These are phyloP conservation scores for Lithophane leautieri DNA, from an alignment of 2,888 invertebrate species.

Conservation along the genomic window DNA sequence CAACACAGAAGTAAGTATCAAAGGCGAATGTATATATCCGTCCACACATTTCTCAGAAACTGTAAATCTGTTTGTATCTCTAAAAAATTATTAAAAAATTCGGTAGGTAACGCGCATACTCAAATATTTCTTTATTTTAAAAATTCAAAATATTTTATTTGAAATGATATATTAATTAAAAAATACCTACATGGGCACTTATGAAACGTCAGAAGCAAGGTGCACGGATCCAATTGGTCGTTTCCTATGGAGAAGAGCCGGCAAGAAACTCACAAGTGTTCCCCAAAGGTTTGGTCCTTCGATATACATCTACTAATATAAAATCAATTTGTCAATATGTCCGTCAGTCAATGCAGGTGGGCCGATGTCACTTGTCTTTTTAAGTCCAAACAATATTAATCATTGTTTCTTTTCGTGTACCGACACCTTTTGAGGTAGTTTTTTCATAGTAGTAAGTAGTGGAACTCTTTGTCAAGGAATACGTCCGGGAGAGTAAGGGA, in stretches of 20 bases:
- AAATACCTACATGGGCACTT: not conserved
- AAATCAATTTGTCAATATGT: slow-evolving; percentile 53
- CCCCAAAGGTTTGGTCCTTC: not conserved
- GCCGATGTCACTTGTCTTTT: slow-evolving; percentile 63
- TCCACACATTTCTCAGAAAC: too few species aligned
- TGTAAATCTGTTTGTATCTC: too few species aligned
- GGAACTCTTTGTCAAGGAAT: not conserved
- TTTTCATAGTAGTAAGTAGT: not conserved
- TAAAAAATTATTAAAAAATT: too few species aligned
- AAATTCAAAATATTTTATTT: too few species aligned
- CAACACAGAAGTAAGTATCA: too few species aligned
- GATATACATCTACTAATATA: slow-evolving; percentile 51
- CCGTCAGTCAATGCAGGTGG: slow-evolving; percentile 72
- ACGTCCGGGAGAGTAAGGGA: too few species aligned
- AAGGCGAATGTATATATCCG: too few species aligned
- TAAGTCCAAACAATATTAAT: slow-evolving; percentile 43
- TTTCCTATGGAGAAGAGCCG: not conserved
- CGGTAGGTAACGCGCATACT: too few species aligned
- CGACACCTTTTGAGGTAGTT: slow-evolving; percentile 33
- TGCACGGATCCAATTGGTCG: not conserved
- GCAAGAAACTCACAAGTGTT: not conserved
- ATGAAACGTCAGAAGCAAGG: not conserved
- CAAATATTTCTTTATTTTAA: too few species aligned
- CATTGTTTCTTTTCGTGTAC: slow-evolving; percentile 33
- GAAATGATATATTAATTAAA: too few species aligned